Conservation (phyloP, 2,113 vertebrate species). For the Morone saxatilis region DNA sequence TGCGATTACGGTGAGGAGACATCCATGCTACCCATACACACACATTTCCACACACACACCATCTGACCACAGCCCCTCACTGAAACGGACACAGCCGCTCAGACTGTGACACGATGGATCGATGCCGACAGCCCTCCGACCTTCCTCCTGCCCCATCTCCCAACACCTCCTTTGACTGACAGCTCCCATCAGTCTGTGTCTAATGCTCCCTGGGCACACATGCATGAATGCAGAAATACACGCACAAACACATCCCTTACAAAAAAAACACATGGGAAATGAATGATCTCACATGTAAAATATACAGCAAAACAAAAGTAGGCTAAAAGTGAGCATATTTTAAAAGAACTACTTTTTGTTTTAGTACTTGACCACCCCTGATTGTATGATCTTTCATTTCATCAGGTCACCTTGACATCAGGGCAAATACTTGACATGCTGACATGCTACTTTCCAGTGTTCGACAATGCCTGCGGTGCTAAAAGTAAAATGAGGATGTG, state of each 20-base stretch:
- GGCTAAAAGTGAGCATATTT: neutral
- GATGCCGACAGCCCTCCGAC: conserved; percentile 46
- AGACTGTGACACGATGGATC: conserved; percentile 48
- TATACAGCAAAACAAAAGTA: neutral
- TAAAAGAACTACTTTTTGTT: neutral
- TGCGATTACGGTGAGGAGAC: conserved; percentile 24
- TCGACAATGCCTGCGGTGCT: conserved; percentile 22
- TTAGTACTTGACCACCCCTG: neutral
- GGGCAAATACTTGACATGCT: conserved; percentile 43
- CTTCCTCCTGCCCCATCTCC: conserved; percentile 39
- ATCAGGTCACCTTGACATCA: conserved; percentile 59
- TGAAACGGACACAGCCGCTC: conserved; percentile 42
- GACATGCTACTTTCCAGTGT: conserved; percentile 41
- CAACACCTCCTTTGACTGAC: conserved; percentile 64
- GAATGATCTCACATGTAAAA: neutral
- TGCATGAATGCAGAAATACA: neutral
- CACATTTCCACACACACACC: neutral
- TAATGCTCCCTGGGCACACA: conserved; percentile 24
- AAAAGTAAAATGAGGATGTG: conserved; percentile 23
- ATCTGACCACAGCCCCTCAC: conserved; percentile 6
- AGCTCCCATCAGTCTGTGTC: conserved; percentile 55
- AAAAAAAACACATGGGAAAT: neutral
- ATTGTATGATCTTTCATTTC: conserved; percentile 25
- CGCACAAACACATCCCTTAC: neutral
- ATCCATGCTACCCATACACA: neutral